Percentiles rank a stretch among this genome's conserved stretches.
phyloP scores from a whole-genome alignment of 2,888 invertebrate genomes.

The Euzophera pinguis region DNA sequence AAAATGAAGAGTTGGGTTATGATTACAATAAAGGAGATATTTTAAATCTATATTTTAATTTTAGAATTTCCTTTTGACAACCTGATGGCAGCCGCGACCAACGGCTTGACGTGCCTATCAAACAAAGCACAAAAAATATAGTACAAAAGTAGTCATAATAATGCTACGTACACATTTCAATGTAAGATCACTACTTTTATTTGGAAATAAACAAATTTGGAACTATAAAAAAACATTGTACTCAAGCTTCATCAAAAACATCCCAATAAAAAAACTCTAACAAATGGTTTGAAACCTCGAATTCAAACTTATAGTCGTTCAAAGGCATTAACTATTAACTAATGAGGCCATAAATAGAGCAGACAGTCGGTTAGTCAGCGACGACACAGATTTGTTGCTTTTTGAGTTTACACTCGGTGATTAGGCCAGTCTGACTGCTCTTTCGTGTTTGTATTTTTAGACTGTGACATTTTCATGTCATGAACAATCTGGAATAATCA shows the following conservation, averaged over 20 bases:
- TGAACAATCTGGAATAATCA: background rate
- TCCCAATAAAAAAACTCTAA: background rate
- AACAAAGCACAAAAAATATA: too few species aligned
- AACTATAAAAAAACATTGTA: too few species aligned
- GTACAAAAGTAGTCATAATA: too few species aligned
- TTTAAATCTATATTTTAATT: too few species aligned
- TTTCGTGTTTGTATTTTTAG: background rate
- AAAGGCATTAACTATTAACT: slow-evolving; percentile 14
- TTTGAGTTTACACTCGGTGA: background rate
- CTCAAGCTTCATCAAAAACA: background rate
- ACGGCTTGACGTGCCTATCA: too few species aligned
- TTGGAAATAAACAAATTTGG: too few species aligned
- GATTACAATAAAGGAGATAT: too few species aligned
- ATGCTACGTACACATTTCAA: too few species aligned
- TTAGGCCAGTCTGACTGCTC: background rate
- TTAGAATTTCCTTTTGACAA: too few species aligned
- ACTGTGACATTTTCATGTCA: background rate
- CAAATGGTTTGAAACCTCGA: slow-evolving; percentile 1
- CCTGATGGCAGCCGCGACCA: too few species aligned
- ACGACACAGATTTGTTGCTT: slow-evolving; percentile 14
- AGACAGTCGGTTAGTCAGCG: slow-evolving; percentile 12
- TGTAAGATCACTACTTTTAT: too few species aligned
- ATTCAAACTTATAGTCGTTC: slow-evolving; percentile 4
- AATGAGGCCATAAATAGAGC: slow-evolving; percentile 16
- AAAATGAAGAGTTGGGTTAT: too few species aligned